Conservation (phyloP, 2,888 invertebrate species). For the Sarcophaga carnaria region DNA sequence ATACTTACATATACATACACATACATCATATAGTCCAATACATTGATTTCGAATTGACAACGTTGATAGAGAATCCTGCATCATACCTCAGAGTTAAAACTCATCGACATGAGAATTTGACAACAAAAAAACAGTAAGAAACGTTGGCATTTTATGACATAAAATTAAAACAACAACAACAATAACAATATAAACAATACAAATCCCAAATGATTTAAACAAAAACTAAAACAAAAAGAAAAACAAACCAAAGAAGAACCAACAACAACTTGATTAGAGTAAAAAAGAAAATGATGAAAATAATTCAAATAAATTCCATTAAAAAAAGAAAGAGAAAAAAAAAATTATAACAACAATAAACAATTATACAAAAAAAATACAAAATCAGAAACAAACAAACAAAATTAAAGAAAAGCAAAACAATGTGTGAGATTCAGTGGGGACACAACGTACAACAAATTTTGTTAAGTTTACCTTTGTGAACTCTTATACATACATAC, state of each 20-base stretch:
- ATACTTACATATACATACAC: not conserved
- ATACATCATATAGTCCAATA: too few species aligned
- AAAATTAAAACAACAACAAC: not conserved
- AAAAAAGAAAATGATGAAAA: slow-evolving; percentile 3
- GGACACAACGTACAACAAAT: not conserved
- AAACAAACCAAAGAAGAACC: slow-evolving; percentile 11
- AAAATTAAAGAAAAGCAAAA: slow-evolving; percentile 1
- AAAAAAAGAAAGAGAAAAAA: not conserved
- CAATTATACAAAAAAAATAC: too few species aligned
- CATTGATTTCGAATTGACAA: too few species aligned
- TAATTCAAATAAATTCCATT: not conserved
- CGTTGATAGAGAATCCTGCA: not conserved
- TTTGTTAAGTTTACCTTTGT: too few species aligned
- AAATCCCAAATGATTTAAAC: slow-evolving; percentile 42
- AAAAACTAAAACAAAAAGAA: slow-evolving; percentile 17
- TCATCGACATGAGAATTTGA: not conserved
- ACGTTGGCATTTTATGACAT: slow-evolving; percentile 23
- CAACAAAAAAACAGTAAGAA: not conserved
- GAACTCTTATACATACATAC: too few species aligned
- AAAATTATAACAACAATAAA: not conserved
- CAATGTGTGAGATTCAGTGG: not conserved
- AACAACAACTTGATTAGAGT: slow-evolving; percentile 6
- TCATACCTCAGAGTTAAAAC: not conserved
- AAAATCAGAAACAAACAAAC: not conserved
- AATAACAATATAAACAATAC: not conserved